A percentile compares a stretch with the other conserved stretches of the same genome.
Conservation (phyloP, 2,797 vertebrate genomes). For the Echeneis naucrates region DNA sequence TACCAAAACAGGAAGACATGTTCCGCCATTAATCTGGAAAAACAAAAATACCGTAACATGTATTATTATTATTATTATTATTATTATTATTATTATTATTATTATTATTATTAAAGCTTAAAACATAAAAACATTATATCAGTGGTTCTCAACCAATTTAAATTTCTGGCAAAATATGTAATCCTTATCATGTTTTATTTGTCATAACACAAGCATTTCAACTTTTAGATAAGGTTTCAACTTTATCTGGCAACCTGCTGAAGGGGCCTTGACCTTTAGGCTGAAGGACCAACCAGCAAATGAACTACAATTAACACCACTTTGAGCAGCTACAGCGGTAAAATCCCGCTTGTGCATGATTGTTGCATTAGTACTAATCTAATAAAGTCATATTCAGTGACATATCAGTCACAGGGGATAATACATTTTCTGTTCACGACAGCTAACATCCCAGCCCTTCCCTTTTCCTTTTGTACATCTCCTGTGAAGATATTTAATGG, state of each 20-base stretch:
- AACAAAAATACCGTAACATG: no score
- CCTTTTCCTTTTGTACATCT: slow-evolving; percentile 19
- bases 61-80: no score
- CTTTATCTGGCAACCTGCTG: background rate
- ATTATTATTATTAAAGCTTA: no score
- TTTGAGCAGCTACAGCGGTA: background rate
- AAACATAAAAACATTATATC: background rate
- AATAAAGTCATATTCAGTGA: background rate
- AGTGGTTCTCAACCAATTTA: no score
- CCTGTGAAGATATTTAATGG: slow-evolving; percentile 36
- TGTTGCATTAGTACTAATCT: background rate
- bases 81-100: no score
- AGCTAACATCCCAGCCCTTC: background rate
- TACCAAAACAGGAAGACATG: no score
- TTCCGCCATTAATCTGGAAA: no score
- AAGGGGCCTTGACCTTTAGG: background rate
- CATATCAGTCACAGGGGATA: background rate
- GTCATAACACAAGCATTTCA: no score
- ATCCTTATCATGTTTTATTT: no score
- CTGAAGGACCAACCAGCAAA: background rate
- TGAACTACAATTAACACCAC: background rate
- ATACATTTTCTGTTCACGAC: background rate
- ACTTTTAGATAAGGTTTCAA: background rate
- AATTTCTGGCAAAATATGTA: background rate
- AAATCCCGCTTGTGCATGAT: background rate